These are phyloP conservation scores for Drosophila pectinifera DNA, from an alignment of 1,140 invertebrate species.

Conservation along the genomic window DNA sequence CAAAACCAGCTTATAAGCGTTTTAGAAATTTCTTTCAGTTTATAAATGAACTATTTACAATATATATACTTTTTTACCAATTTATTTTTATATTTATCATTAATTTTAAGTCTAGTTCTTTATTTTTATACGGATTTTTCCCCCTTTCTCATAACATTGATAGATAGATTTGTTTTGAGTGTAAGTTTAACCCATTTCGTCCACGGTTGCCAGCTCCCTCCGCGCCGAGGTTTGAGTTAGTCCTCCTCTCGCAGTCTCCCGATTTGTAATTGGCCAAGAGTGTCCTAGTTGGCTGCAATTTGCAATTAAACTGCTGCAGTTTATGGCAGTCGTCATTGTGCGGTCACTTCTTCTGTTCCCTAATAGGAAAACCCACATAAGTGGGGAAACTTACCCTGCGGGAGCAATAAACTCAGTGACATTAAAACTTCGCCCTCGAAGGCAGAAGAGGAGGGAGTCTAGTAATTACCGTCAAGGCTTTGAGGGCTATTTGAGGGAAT, in stretches of 20 bases:
- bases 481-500: not conserved
- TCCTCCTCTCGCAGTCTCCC: not conserved
- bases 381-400: not conserved
- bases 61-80: too few relatives aligned
- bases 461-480: not conserved
- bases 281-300: constrained; percentile 21
- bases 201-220: not conserved
- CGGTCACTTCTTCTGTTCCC: constrained; percentile 3
- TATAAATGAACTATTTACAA: too few relatives aligned
- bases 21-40: too few relatives aligned
- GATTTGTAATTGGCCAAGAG: constrained; percentile 21
- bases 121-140: not conserved
- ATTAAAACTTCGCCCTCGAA: constrained; percentile 1
- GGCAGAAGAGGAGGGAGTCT: not conserved
- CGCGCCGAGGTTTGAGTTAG: constrained; percentile 21
- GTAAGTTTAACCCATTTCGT: not conserved
- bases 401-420: constrained; percentile 10
- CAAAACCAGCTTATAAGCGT: too few relatives aligned
- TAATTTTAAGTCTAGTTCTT: too few relatives aligned
- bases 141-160: too few relatives aligned
- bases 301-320: constrained; percentile 41
- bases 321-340: constrained; percentile 17
- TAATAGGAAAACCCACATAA: not conserved
- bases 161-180: not conserved
- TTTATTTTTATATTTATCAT: not conserved